phyloP scores from a whole-genome alignment of 1,140 invertebrate species.

The Pantala flavescens region DNA sequence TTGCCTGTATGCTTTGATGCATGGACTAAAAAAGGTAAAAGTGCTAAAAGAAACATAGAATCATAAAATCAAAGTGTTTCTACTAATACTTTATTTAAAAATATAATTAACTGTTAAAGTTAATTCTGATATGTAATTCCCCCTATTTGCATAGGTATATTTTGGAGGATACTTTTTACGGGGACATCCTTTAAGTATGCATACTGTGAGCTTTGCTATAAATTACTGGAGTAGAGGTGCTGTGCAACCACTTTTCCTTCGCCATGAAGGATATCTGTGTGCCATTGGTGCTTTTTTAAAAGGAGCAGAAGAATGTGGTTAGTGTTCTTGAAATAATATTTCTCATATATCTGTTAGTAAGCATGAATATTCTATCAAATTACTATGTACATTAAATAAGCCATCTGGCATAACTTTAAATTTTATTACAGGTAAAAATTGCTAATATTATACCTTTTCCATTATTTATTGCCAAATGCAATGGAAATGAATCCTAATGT shows the following conservation, averaged over 20 bases:
- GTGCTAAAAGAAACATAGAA: not conserved
- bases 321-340: not conserved
- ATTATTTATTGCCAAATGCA: no score
- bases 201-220: slow-evolving; percentile 60
- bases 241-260: slow-evolving; percentile 58
- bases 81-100: no score
- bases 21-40: slow-evolving; percentile 44
- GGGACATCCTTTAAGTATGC: slow-evolving; percentile 66
- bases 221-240: slow-evolving; percentile 66
- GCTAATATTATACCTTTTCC: no score
- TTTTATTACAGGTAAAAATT: not conserved
- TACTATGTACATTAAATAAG: not conserved
- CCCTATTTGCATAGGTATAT: slow-evolving; percentile 41
- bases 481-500: no score
- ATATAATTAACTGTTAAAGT: not conserved
- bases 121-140: not conserved
- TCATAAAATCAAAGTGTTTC: not conserved
- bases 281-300: slow-evolving; percentile 68
- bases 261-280: slow-evolving; percentile 68
- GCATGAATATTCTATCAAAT: not conserved
- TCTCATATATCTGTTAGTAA: slow-evolving; percentile 10
- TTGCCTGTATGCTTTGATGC: slow-evolving; percentile 56
- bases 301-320: slow-evolving; percentile 50
- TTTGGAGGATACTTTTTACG: slow-evolving; percentile 69
- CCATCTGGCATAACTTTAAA: not conserved